A percentile compares a stretch with the other conserved stretches of the same genome.
These are phyloP conservation scores for Acrobasis consociella DNA, from an alignment of 2,888 invertebrate genomes.

Conservation along the genomic window DNA sequence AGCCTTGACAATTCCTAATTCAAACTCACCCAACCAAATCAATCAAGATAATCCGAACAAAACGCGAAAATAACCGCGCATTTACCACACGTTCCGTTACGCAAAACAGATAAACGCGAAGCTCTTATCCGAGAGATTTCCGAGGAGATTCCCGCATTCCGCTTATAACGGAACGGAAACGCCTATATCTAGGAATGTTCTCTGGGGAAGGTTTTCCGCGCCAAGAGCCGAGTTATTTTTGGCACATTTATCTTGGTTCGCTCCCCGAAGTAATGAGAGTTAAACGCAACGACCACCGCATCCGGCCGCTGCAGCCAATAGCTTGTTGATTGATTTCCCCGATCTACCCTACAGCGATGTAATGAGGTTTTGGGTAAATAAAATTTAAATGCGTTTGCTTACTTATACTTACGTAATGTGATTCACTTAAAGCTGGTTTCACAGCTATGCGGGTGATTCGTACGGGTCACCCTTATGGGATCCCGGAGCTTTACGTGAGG, in stretches of 20 bases:
- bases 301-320: conserved; percentile 55
- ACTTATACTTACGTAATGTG: neutral
- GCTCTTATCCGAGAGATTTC: conserved; percentile 56
- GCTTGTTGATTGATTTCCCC: conserved; percentile 54
- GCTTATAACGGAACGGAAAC: conserved; percentile 49
- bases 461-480: too few species aligned
- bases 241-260: conserved; percentile 53
- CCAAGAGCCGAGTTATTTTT: conserved; percentile 40
- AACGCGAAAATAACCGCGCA: conserved; percentile 2
- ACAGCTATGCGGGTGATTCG: too few species aligned
- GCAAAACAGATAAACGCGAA: conserved; percentile 43
- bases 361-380: conserved; percentile 16
- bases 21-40: neutral
- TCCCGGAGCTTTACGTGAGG: too few species aligned
- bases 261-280: conserved; percentile 53
- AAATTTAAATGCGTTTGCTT: neutral
- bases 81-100: conserved; percentile 20
- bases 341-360: conserved; percentile 30
- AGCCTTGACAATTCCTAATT: neutral
- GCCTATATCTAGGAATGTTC: conserved; percentile 53
- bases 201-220: conserved; percentile 37
- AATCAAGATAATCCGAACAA: conserved; percentile 4
- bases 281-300: conserved; percentile 59
- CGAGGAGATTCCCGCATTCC: conserved; percentile 57
- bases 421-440: neutral